phyloP scores from a whole-genome alignment of 2,797 vertebrate species.

The Myotis pilosus region DNA sequence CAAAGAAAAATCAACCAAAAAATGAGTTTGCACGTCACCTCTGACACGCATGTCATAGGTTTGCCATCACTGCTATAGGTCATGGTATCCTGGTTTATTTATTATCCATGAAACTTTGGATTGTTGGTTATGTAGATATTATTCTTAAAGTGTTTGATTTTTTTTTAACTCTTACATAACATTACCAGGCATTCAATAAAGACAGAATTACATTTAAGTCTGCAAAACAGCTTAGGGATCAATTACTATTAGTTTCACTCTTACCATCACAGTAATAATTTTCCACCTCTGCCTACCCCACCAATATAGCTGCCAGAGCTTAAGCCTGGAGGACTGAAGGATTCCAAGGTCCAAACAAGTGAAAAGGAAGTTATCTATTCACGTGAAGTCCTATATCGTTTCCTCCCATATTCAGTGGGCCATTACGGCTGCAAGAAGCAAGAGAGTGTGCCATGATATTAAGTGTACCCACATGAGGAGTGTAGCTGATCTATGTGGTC shows the following conservation, averaged over 20 bases:
- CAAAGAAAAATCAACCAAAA: no score
- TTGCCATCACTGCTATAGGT: no score
- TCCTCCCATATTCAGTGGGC: neutral
- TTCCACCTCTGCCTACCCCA: neutral
- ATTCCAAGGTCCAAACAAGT: neutral
- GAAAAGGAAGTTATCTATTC: neutral
- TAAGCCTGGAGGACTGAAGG: neutral
- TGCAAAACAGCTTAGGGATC: neutral
- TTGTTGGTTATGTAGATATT: neutral
- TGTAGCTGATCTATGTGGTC: neutral
- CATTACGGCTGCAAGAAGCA: neutral
- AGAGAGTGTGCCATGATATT: neutral
- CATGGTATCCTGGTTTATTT: neutral
- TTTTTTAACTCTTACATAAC: neutral
- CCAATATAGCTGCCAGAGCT: neutral
- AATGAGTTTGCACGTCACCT: no score
- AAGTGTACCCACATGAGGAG: neutral
- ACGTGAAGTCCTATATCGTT: neutral
- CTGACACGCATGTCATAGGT: no score
- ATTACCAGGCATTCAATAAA: neutral
- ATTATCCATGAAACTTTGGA: neutral
- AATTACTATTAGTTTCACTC: neutral
- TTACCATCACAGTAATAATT: neutral
- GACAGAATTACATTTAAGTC: neutral
- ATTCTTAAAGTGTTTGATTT: neutral